These are phyloP conservation scores for Pycnomerus fuliginosus DNA, from an alignment of 2,888 invertebrate species.

Conservation along the genomic window DNA sequence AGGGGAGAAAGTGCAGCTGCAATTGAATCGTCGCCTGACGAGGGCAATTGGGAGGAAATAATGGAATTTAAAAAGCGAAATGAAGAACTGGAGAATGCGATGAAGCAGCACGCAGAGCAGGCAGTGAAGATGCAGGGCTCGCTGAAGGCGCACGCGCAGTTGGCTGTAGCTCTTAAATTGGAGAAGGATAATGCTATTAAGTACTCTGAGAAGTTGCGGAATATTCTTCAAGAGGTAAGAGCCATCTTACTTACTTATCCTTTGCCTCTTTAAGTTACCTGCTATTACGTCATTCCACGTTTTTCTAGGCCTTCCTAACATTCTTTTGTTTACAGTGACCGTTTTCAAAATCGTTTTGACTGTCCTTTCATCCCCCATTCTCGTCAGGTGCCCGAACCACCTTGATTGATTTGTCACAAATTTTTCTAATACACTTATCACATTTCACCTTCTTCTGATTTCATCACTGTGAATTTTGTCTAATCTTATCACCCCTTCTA, in stretches of 20 bases:
- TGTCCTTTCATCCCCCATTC: no score
- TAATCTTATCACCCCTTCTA: no score
- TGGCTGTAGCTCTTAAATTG: conserved; percentile 54
- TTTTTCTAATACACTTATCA: no score
- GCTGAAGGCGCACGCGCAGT: conserved; percentile 45
- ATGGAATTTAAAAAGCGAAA: conserved; percentile 50
- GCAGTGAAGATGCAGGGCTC: conserved; percentile 64
- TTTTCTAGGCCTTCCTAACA: no score
- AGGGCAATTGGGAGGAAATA: conserved; percentile 7
- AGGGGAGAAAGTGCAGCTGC: conserved; percentile 1
- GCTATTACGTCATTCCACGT: background rate
- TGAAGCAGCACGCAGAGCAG: conserved; percentile 61
- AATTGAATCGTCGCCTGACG: conserved; percentile 2
- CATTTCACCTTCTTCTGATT: no score
- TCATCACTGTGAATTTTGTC: no score
- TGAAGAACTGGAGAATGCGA: conserved; percentile 58
- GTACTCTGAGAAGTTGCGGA: conserved; percentile 36
- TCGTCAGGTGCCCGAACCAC: no score
- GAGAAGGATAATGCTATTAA: conserved; percentile 48
- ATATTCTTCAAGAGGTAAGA: conserved; percentile 34
- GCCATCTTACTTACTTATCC: no score
- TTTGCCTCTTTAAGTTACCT: background rate
- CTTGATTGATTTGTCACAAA: no score
- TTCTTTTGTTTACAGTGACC: no score
- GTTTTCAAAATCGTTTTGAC: no score